phyloP scores from a whole-genome alignment of 2,113 vertebrate genomes.

The Hemicordylus capensis region DNA sequence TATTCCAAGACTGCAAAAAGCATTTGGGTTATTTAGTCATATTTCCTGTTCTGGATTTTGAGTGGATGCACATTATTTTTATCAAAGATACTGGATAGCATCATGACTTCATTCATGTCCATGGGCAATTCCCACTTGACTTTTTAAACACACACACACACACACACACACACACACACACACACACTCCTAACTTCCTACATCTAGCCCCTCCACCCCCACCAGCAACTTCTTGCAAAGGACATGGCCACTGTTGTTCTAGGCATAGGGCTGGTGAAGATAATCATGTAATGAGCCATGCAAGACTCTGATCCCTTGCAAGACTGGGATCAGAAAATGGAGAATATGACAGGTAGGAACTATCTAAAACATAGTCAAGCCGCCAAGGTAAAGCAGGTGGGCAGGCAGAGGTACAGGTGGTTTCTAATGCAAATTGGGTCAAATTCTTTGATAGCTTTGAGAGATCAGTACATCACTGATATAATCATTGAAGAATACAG shows the following conservation, averaged over 20 bases:
- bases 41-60: conserved; percentile 59
- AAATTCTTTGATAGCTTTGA: not conserved
- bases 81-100: not conserved
- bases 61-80: conserved; percentile 45
- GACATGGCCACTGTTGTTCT: not conserved
- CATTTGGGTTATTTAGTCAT: conserved; percentile 37
- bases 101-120: not conserved
- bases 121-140: not conserved
- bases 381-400: not conserved
- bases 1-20: conserved; percentile 57
- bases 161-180: no score
- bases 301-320: not conserved
- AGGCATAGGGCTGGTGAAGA: not conserved
- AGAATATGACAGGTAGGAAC: not conserved
- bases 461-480: no score
- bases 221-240: not conserved
- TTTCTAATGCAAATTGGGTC: not conserved
- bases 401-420: no score
- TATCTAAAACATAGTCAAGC: not conserved
- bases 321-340: no score
- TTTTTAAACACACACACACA: not conserved
- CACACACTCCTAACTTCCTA: not conserved
- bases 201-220: not conserved
- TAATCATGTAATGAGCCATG: not conserved
- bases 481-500: no score